A percentile compares a stretch with the other conserved stretches of the same genome.
Evolutionary conservation across 2,113 vertebrate species (phyloP).

Genomic region (Heptranchias perlo): DNA sequence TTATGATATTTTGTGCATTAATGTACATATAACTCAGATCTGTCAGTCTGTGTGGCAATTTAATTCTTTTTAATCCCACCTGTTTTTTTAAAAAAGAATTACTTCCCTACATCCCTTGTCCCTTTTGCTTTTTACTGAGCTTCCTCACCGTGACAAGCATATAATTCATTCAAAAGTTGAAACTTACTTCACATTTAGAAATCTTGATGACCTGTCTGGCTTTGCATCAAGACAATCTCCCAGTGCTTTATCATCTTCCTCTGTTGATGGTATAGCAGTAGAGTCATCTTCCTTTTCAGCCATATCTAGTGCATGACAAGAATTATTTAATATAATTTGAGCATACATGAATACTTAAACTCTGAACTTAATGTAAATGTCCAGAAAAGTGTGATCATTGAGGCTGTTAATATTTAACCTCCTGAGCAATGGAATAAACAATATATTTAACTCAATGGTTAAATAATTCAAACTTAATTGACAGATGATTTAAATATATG

Average conservation of each 20-base stretch:
- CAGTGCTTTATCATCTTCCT: background rate
- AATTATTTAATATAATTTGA: background rate
- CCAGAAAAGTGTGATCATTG: background rate
- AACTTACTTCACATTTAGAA: conserved; percentile 52
- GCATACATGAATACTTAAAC: background rate
- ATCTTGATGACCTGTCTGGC: conserved; percentile 69
- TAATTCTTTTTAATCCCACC: no score
- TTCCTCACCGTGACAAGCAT: background rate
- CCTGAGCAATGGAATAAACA: background rate
- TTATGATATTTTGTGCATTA: no score
- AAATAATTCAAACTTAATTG: background rate
- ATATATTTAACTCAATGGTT: background rate
- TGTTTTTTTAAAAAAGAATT: conserved; percentile 33
- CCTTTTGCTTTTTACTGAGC: background rate
- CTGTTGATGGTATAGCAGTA: background rate
- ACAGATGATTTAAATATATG: background rate
- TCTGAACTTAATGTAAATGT: background rate
- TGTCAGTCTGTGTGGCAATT: no score
- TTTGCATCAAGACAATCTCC: conserved; percentile 61
- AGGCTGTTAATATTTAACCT: background rate
- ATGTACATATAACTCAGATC: no score
- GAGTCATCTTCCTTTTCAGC: conserved; percentile 42
- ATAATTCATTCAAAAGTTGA: background rate
- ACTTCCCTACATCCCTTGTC: background rate
- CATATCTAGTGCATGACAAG: conserved; percentile 29